These are phyloP conservation scores for Crenichthys baileyi DNA, from an alignment of 2,797 vertebrate genomes.

Conservation along the genomic window DNA sequence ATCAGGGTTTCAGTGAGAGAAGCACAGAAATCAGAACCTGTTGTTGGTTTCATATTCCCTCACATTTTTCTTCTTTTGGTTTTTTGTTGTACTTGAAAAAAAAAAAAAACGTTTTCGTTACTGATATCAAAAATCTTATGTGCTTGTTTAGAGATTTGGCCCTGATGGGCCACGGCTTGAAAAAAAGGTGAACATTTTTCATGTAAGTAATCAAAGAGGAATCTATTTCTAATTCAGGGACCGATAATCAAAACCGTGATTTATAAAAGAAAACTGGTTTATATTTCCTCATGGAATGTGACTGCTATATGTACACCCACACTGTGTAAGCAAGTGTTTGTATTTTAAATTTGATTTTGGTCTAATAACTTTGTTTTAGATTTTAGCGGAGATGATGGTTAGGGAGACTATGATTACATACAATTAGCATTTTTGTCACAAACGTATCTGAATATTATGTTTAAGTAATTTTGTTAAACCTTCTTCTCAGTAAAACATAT, in stretches of 20 bases:
- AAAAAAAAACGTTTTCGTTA: background rate
- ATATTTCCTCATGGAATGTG: background rate
- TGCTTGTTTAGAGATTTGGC: slow-evolving; percentile 2
- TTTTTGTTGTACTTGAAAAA: slow-evolving; percentile 16
- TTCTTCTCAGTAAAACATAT: no score
- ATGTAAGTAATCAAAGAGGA: background rate
- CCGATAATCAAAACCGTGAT: background rate
- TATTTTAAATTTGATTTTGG: background rate
- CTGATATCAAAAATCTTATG: background rate
- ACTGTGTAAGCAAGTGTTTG: background rate
- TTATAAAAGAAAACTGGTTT: background rate
- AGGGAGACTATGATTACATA: background rate
- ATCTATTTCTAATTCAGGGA: background rate
- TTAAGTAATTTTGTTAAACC: background rate
- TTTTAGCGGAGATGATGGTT: no score
- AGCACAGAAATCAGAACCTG: slow-evolving; percentile 21
- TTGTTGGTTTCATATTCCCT: slow-evolving; percentile 17
- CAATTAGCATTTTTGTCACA: background rate
- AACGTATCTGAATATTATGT: background rate
- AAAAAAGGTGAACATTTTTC: background rate
- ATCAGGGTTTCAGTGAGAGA: slow-evolving; percentile 6
- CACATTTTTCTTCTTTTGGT: slow-evolving; percentile 8
- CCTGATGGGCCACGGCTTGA: slow-evolving; percentile 6
- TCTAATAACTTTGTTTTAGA: background rate
- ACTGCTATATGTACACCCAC: background rate